Percentiles rank a stretch among this genome's conserved stretches.
Evolutionary conservation across 2,113 vertebrate species (phyloP).

Genomic region (Cryptoleucopteryx plumbea): DNA sequence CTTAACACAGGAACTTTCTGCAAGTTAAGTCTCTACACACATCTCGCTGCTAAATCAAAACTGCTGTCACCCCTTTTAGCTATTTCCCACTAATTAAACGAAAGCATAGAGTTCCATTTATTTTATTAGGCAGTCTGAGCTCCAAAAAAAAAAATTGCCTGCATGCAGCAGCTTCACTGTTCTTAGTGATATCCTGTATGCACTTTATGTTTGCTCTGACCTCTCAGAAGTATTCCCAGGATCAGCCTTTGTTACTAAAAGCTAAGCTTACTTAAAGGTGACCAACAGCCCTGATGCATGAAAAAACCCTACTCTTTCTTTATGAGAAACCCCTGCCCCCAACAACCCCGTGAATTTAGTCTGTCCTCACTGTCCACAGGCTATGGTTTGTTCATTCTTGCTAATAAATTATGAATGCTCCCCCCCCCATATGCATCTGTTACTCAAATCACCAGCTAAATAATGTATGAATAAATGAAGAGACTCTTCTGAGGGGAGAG

Average conservation of each 20-base stretch:
- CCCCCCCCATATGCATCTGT: not conserved
- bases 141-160: not conserved
- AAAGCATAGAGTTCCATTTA: not conserved
- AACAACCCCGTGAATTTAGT: not conserved
- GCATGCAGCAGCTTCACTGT: not conserved
- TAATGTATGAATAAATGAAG: constrained; percentile 63
- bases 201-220: not conserved
- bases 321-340: not conserved
- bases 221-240: not conserved
- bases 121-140: not conserved
- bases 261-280: not conserved
- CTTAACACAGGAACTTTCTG: not conserved
- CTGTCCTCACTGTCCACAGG: not conserved
- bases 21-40: not conserved
- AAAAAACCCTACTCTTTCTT: not conserved
- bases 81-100: not conserved
- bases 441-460: constrained; percentile 66
- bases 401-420: constrained; percentile 58
- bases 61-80: not conserved
- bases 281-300: not conserved
- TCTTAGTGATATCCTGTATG: not conserved
- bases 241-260: not conserved
- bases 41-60: not conserved
- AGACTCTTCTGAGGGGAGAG: constrained; percentile 23
- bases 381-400: not conserved